Conservation (phyloP, 53 echinoderm and acorn worm species). For the Temnopleurus reevesii region DNA sequence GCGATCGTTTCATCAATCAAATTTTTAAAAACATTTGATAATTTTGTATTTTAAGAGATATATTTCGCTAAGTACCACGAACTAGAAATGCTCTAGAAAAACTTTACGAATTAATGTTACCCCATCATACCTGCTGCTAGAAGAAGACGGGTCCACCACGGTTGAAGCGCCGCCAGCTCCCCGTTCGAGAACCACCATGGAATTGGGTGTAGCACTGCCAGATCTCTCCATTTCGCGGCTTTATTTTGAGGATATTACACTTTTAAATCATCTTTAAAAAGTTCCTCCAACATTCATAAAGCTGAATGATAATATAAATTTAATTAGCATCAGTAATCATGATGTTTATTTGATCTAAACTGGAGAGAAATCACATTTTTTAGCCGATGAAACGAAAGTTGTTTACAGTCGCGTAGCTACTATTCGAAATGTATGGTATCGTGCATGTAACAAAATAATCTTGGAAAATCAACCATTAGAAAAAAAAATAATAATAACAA, state of each 20-base stretch:
- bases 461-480: too few relatives aligned
- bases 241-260: neutral
- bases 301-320: too few relatives aligned
- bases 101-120: too few relatives aligned
- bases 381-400: neutral
- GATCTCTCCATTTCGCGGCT: slow-evolving; percentile 36
- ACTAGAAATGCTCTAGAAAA: too few relatives aligned
- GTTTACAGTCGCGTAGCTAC: slow-evolving; percentile 53
- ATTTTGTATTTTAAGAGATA: too few relatives aligned
- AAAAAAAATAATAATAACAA: too few relatives aligned
- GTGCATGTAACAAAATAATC: too few relatives aligned
- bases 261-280: neutral
- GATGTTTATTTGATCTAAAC: too few relatives aligned
- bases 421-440: slow-evolving; percentile 10
- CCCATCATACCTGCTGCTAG: slow-evolving; percentile 7
- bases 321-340: too few relatives aligned
- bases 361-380: neutral
- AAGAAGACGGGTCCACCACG: neutral
- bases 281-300: neutral
- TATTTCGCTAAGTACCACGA: too few relatives aligned
- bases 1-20: too few relatives aligned
- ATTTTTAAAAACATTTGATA: too few relatives aligned
- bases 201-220: slow-evolving; percentile 29
- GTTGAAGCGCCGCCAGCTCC: slow-evolving; percentile 43
- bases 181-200: slow-evolving; percentile 50